Conservation (phyloP, 1,140 invertebrate genomes). For the Coboldia fuscipes region DNA sequence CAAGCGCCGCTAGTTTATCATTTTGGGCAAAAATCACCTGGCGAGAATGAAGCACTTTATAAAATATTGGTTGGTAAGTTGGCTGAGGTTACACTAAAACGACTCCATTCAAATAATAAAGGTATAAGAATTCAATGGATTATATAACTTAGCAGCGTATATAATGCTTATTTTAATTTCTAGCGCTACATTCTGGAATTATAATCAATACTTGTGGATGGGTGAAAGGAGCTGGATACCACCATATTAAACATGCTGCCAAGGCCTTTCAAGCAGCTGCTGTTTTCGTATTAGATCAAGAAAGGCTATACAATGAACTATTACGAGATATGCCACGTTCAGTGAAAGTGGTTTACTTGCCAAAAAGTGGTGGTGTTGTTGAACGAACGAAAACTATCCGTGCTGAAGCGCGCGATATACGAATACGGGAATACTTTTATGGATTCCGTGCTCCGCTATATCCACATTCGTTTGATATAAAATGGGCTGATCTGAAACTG, state of each 20-base stretch:
- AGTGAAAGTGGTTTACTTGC: conserved; percentile 81
- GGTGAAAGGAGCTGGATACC: conserved; percentile 80
- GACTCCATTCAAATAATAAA: conserved; percentile 70
- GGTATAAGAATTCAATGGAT: conserved; percentile 36
- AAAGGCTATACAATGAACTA: conserved; percentile 85
- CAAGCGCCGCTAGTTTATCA: conserved; percentile 85
- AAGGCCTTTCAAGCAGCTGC: conserved; percentile 90
- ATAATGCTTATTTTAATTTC: conserved; percentile 9
- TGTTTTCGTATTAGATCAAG: conserved; percentile 91
- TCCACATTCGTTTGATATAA: conserved; percentile 79
- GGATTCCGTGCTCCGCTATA: conserved; percentile 64
- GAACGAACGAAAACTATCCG: conserved; percentile 53
- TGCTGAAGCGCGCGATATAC: conserved; percentile 50
- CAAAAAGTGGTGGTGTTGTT: conserved; percentile 92
- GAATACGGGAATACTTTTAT: conserved; percentile 91
- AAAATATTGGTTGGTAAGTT: conserved; percentile 66
- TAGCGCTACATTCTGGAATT: conserved; percentile 73
- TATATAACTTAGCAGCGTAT: not conserved
- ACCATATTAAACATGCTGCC: conserved; percentile 61
- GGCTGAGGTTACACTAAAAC: conserved; percentile 66
- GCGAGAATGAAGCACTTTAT: conserved; percentile 63
- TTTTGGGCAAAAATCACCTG: conserved; percentile 70
- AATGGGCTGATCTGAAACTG: conserved; percentile 68
- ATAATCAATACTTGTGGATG: conserved; percentile 97
- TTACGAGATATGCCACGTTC: conserved; percentile 80